A percentile compares a stretch with the other conserved stretches of the same genome.
These are phyloP conservation scores for Lycaon pictus DNA, from an alignment of 2,113 vertebrate species.

Conservation along the genomic window DNA sequence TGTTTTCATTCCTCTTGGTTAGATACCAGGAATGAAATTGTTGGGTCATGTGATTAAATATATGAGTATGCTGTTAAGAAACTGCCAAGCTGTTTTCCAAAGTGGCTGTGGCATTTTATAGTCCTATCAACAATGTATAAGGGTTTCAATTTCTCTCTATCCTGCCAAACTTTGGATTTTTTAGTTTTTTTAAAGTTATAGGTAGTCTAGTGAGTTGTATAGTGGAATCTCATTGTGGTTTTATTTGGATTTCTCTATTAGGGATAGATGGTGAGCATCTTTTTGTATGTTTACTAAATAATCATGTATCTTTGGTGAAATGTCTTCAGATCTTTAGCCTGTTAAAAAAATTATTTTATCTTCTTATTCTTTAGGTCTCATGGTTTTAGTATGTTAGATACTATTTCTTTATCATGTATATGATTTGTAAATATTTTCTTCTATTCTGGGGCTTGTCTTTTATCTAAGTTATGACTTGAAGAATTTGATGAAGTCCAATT, in stretches of 20 bases:
- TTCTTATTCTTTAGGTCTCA: background rate
- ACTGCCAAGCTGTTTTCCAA: background rate
- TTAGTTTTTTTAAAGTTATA: background rate
- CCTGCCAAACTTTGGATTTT: background rate
- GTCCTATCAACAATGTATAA: background rate
- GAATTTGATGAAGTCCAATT: background rate
- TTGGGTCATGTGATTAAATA: background rate
- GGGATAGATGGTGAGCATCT: background rate
- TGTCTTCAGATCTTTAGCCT: background rate
- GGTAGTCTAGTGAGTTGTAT: background rate
- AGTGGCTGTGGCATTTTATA: background rate
- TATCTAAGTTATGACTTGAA: background rate
- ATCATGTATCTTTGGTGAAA: background rate
- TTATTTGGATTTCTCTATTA: background rate
- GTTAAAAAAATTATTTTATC: background rate
- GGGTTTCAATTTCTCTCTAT: background rate
- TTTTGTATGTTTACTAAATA: background rate
- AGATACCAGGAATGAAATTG: background rate
- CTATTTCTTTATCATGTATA: background rate
- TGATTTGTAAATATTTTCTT: conserved; percentile 30
- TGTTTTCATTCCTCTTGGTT: conserved; percentile 38
- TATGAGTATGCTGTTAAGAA: background rate
- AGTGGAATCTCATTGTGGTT: background rate
- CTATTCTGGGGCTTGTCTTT: background rate
- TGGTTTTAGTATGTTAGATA: background rate